These are phyloP conservation scores for Mongoloraphidia duomilia DNA, from an alignment of 2,888 invertebrate genomes.

Conservation along the genomic window DNA sequence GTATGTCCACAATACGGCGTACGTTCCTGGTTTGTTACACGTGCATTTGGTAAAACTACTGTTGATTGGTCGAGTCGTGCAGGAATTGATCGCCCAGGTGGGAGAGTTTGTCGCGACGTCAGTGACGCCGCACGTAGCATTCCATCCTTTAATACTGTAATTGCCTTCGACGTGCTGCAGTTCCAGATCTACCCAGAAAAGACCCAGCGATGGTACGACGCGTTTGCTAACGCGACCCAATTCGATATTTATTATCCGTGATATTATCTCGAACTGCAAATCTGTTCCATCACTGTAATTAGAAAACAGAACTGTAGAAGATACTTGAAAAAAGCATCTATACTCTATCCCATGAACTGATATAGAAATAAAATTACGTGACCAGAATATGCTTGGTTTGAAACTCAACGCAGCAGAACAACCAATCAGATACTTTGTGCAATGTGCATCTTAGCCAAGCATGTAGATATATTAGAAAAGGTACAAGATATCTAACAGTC, in stretches of 20 bases:
- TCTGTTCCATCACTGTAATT: conserved; percentile 45
- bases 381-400: too few species aligned
- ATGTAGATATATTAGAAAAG: too few species aligned
- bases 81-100: conserved; percentile 46
- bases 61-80: conserved; percentile 35
- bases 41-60: conserved; percentile 40
- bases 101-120: conserved; percentile 35
- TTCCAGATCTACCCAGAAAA: conserved; percentile 33
- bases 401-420: too few species aligned
- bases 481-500: too few species aligned
- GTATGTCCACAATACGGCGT: conserved; percentile 40
- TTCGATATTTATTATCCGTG: conserved; percentile 22
- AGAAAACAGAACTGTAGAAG: background rate
- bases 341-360: too few species aligned
- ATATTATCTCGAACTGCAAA: conserved; percentile 49
- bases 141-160: conserved; percentile 32
- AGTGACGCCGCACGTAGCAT: conserved; percentile 32
- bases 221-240: conserved; percentile 26
- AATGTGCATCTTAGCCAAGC: too few species aligned
- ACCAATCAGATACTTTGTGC: too few species aligned
- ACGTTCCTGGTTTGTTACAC: conserved; percentile 46
- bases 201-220: conserved; percentile 30
- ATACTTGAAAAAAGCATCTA: background rate
- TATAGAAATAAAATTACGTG: too few species aligned
- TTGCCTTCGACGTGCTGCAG: conserved; percentile 34